Conservation (phyloP, 2,797 vertebrate genomes). For the Argya squamiceps region DNA sequence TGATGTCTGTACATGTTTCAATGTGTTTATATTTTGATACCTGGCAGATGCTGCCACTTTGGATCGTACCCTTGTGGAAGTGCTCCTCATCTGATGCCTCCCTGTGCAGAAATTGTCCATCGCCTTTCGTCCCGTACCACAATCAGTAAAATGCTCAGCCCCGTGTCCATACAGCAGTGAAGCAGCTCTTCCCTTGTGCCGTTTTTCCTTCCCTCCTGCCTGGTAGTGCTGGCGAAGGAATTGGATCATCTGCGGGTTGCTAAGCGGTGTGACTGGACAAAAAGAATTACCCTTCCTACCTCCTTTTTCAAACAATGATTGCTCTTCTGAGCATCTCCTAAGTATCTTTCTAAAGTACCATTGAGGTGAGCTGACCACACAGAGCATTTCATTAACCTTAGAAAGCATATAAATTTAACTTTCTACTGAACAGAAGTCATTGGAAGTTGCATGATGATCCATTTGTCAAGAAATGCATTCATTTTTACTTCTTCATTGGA, state of each 20-base stretch:
- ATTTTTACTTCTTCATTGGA: neutral
- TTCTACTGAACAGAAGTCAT: neutral
- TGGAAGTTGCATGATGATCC: neutral
- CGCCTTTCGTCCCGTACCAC: neutral
- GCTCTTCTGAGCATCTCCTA: neutral
- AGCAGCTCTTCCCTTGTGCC: neutral
- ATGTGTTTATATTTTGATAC: neutral
- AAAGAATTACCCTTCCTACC: neutral
- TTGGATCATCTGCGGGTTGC: neutral
- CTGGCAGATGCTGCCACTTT: neutral
- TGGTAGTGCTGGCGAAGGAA: neutral
- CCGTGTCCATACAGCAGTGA: fast-evolving
- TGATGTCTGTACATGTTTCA: neutral
- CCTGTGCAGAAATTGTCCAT: neutral
- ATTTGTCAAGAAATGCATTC: neutral
- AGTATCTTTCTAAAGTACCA: neutral
- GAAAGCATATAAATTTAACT: neutral
- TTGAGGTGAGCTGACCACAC: neutral
- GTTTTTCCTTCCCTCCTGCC: neutral
- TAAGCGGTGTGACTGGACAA: neutral
- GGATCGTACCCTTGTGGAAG: neutral
- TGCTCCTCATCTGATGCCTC: neutral
- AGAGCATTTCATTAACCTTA: neutral
- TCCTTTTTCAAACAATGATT: neutral
- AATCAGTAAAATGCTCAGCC: neutral